Evolutionary conservation across 2,888 invertebrate genomes (phyloP).

Genomic region (Pharmacophagus antenor): DNA sequence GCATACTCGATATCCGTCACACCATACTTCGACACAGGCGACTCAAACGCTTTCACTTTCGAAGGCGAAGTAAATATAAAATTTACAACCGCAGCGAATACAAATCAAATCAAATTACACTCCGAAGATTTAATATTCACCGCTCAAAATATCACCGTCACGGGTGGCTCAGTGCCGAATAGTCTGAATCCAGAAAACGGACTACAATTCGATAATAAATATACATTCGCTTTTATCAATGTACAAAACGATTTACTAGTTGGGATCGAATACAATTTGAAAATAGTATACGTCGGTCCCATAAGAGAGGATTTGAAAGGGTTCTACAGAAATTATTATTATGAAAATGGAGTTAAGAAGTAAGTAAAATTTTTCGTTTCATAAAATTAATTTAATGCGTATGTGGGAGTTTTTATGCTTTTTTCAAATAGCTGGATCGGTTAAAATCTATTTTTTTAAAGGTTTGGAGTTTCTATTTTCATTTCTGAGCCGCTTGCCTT

Average conservation of each 20-base stretch:
- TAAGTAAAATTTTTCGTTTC: conserved; percentile 49
- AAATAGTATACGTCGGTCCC: conserved; percentile 76
- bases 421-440: too few species aligned
- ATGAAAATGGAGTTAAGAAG: conserved; percentile 72
- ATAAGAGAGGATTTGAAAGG: conserved; percentile 80
- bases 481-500: too few species aligned
- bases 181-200: conserved; percentile 45
- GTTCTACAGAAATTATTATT: conserved; percentile 83
- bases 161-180: conserved; percentile 41
- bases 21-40: conserved; percentile 73
- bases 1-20: conserved; percentile 76
- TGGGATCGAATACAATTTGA: conserved; percentile 65
- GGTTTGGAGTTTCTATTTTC: too few species aligned
- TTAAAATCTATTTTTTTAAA: too few species aligned
- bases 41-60: conserved; percentile 66
- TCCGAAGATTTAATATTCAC: conserved; percentile 58
- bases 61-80: conserved; percentile 70
- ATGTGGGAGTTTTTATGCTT: too few species aligned
- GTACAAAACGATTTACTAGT: conserved; percentile 55
- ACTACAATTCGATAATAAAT: conserved; percentile 54
- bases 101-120: conserved; percentile 65
- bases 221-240: conserved; percentile 74
- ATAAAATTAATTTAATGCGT: too few species aligned
- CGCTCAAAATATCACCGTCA: conserved; percentile 46
- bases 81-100: conserved; percentile 47